Evolutionary conservation across 2,888 invertebrate genomes (phyloP).

Genomic region (Leucoma salicis): DNA sequence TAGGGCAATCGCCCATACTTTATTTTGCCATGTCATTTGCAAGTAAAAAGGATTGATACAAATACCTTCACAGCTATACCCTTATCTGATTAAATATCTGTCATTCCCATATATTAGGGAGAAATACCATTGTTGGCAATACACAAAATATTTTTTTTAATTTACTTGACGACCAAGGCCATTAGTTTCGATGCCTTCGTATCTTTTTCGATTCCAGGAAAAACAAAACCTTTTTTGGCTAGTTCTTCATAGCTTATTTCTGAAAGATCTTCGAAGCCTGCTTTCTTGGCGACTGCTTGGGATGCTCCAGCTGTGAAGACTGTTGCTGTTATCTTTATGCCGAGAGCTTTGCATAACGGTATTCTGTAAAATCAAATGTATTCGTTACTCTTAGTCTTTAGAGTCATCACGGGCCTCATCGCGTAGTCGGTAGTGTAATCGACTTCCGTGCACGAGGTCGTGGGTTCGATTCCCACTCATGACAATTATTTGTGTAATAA

Average conservation of each 20-base stretch:
- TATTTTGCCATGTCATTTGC: too few relatives aligned
- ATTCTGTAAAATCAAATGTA: slow-evolving; percentile 58
- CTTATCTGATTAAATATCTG: too few relatives aligned
- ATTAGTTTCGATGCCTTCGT: slow-evolving; percentile 71
- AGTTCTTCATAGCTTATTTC: slow-evolving; percentile 73
- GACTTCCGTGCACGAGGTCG: too few relatives aligned
- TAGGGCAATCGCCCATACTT: too few relatives aligned
- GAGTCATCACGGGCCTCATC: too few relatives aligned
- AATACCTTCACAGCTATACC: too few relatives aligned
- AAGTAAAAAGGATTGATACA: too few relatives aligned
- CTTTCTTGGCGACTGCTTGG: slow-evolving; percentile 73
- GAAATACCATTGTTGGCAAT: background rate
- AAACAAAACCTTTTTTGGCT: slow-evolving; percentile 59
- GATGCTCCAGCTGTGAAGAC: slow-evolving; percentile 79
- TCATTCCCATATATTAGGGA: background rate
- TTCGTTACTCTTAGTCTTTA: too few relatives aligned
- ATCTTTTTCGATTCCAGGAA: slow-evolving; percentile 64
- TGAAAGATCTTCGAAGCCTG: slow-evolving; percentile 66
- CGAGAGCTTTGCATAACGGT: slow-evolving; percentile 74
- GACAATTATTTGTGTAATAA: too few relatives aligned
- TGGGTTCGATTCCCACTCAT: too few relatives aligned
- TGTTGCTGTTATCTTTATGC: slow-evolving; percentile 71
- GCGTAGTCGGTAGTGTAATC: too few relatives aligned
- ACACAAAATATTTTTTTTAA: slow-evolving; percentile 3
- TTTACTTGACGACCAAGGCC: slow-evolving; percentile 57